These are phyloP conservation scores for Tryphoninae sp. DNA, from an alignment of 2,888 invertebrate species.

Conservation along the genomic window DNA sequence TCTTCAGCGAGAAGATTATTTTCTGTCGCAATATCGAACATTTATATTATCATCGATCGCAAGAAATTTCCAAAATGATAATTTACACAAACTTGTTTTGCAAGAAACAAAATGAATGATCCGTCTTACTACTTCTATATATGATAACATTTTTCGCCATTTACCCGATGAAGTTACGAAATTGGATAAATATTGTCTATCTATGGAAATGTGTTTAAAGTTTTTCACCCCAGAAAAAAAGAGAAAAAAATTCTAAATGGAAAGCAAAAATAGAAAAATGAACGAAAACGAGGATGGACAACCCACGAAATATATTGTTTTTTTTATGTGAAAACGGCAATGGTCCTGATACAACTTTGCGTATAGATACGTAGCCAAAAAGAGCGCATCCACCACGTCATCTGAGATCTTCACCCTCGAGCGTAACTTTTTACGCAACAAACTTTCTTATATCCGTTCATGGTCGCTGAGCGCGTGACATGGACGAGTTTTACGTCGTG, in stretches of 20 bases:
- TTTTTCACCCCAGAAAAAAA: constrained; percentile 22
- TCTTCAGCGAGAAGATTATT: neutral
- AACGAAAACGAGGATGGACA: constrained; percentile 26
- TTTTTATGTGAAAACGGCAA: constrained; percentile 22
- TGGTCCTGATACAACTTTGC: neutral
- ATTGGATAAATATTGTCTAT: neutral
- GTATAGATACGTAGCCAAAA: neutral
- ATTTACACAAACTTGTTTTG: neutral
- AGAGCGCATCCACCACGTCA: constrained; percentile 1
- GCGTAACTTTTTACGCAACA: constrained; percentile 51
- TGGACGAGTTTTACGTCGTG: neutral
- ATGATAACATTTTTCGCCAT: constrained; percentile 30
- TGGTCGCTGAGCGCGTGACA: neutral
- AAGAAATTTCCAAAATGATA: neutral
- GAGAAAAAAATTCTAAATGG: neutral
- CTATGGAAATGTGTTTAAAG: neutral
- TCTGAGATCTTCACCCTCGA: constrained; percentile 25
- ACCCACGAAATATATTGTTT: constrained; percentile 18
- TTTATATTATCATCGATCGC: neutral
- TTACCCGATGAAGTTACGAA: neutral
- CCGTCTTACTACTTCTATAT: constrained; percentile 23
- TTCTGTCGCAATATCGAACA: neutral
- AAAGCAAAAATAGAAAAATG: neutral
- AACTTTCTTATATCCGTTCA: constrained; percentile 28
- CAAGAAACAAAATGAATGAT: constrained; percentile 14